A percentile compares a stretch with the other conserved stretches of the same genome.
These are phyloP conservation scores for Alcedo atthis DNA, from an alignment of 2,797 vertebrate genomes.

Conservation along the genomic window DNA sequence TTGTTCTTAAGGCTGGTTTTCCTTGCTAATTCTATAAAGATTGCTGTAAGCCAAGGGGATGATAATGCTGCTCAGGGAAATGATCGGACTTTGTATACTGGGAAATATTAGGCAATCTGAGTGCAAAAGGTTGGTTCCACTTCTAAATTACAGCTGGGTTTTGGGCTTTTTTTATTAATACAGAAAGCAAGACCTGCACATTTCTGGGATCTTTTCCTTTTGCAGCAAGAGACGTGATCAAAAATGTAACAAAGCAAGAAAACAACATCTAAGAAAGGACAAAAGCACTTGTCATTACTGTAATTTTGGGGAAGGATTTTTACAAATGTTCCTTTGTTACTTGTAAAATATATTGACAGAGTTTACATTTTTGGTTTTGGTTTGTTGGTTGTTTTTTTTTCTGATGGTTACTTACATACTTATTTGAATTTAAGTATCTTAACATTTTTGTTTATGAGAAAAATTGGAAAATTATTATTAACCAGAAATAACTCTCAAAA, in stretches of 20 bases:
- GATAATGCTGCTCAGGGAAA: neutral
- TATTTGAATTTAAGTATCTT: neutral
- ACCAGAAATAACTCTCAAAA: neutral
- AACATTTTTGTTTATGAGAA: neutral
- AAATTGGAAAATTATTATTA: neutral
- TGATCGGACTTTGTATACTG: neutral
- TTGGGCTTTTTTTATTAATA: neutral
- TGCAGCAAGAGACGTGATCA: neutral
- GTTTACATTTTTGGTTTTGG: neutral
- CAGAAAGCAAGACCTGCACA: neutral
- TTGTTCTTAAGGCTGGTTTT: neutral
- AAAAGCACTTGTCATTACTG: neutral
- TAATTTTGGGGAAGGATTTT: neutral
- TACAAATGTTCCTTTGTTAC: neutral
- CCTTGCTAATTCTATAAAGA: neutral
- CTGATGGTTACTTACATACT: neutral
- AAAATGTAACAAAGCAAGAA: neutral
- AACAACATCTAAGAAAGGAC: neutral
- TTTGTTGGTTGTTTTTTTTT: neutral
- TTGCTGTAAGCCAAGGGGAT: neutral
- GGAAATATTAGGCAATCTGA: neutral
- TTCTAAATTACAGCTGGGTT: neutral
- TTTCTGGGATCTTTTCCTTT: neutral
- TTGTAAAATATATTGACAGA: neutral
- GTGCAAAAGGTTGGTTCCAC: neutral